Evolutionary conservation across 2,888 invertebrate genomes (phyloP).

Genomic region (Dascillus cervinus): DNA sequence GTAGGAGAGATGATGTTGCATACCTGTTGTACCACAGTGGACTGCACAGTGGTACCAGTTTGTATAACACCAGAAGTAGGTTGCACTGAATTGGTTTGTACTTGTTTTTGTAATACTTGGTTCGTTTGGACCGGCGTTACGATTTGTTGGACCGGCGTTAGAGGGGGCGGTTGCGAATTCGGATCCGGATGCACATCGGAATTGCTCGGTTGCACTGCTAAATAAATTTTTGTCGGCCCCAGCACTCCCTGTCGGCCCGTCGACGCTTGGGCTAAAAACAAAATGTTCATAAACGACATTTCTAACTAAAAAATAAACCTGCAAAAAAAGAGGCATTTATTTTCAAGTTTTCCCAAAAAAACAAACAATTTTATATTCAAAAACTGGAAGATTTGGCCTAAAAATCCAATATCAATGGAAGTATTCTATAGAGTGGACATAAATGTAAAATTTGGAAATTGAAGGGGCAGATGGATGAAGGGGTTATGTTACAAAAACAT

Average conservation of each 20-base stretch:
- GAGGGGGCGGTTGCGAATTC: slow-evolving; percentile 44
- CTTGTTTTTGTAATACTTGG: neutral
- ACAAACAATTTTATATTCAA: no score
- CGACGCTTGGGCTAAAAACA: slow-evolving; percentile 72
- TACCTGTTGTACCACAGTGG: slow-evolving; percentile 34
- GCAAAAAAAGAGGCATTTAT: neutral
- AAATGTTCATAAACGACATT: slow-evolving; percentile 18
- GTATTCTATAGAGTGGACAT: no score
- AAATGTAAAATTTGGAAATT: no score
- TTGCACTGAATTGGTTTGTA: neutral
- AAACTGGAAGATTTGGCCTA: no score
- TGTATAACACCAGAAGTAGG: slow-evolving; percentile 2
- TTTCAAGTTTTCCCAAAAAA: neutral
- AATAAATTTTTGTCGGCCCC: slow-evolving; percentile 78
- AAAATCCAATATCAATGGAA: no score
- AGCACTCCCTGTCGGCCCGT: slow-evolving; percentile 78
- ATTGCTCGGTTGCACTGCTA: slow-evolving; percentile 72
- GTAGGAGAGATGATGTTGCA: slow-evolving; percentile 29
- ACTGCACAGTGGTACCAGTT: slow-evolving; percentile 6
- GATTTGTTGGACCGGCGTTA: slow-evolving; percentile 44
- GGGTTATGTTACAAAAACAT: no score
- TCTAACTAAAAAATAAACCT: neutral
- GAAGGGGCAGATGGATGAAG: no score
- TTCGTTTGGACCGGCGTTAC: slow-evolving; percentile 8
- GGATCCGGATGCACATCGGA: slow-evolving; percentile 29